Evolutionary conservation across 1,140 invertebrate genomes (phyloP), one percentile per base, ranked within the genome.

Genomic region (Sycophila sp.): DNA sequence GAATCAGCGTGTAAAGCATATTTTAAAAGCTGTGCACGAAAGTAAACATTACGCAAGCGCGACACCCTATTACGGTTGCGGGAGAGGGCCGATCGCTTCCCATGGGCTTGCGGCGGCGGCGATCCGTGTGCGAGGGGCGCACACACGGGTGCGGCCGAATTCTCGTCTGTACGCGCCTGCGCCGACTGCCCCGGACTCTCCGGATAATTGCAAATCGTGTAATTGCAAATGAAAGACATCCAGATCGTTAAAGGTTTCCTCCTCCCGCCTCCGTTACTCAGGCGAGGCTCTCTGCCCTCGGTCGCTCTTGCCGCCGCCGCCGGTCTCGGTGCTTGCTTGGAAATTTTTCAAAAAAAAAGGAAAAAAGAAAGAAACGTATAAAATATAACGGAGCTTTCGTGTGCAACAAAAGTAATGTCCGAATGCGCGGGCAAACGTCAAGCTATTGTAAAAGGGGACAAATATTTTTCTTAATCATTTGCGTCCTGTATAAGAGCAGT

Each of bases 191-290:
- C 32, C 38, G 22, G 8, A n/a, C 26, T 13, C 11, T 15, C n/a
- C 24, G 36, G 58, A 62, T 69, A 69, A 69, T 69, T 60, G 47
- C 32, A 69, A 69, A 69, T 62, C 67, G 47, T 69, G 67, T 69
- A 62, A 62, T 69, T 62, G 58, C 47, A 69, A 69, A 69, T 69
- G 56, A 69, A 69, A 62, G 67, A 69, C 58, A 69, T 69, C 49
- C 32, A 17, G 58, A 62, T 69, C 58, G 58, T 69, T 69, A 69
- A 62, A 30, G 32, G 26, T 22, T 32, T 22, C 2, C 55, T 36
- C n/a, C 19, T 19, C 11, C 47, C 24, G 11, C 24, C 17, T 15
- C 47, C 17, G 8, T 28, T n/a, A 4, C 34, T 28, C 1, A 19
- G 4, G 2, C 17, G 8, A n/a, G 6, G 17, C n/a, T 11, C 32